Base-by-base conservation (phyloP, 2,888 invertebrate species). In the Tineola bisselliella region DNA sequence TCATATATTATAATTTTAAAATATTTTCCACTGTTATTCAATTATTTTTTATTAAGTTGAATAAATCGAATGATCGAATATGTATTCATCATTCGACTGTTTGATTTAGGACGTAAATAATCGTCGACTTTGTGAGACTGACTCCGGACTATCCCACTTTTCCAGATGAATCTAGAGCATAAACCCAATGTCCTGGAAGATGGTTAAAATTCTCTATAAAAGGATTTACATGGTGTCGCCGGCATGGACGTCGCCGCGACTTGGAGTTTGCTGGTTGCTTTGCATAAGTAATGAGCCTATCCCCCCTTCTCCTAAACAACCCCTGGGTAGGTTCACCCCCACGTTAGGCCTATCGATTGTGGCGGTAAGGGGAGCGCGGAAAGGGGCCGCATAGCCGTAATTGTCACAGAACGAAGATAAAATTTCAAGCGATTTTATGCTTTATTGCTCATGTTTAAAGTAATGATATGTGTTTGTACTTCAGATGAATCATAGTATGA, bases 281-380 rank as follows among this genome's bases (percentile, higher is more conserved):
- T 86, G 83, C 86, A 86, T 87, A 86, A 86, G 80, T 84, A 82
- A 84, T 84, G 79, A 79, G 63, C 63, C 30, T 64, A 62, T 44
- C 48, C 63, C 59, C 70, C 69, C 61, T n/a, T 17, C 67, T 66
- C 67, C 64, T 70, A 66, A 66, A 68, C 67, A 63, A 68, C 65
- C 79, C 80, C 65, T 80, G 78, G 69, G 75, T 77, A 65, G 25
- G 89, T 87, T 57, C 88, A 86, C 79, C 90, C 88, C 60, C 88
- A 89, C 70, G 89, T 90, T 78, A 91, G 91, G 67, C 91, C 91
- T 72, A 91, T 91, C 67, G 91, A 91, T 81, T 91, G 91, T 79
- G 91, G 83, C 79, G 90, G 89, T 73, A 91, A 89, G 89, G 71
- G 88, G 89, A 70, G 89, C 89, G 60, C 65, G 66, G 71, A 84